phyloP scores from a whole-genome alignment of 2,797 vertebrate genomes.

The Gadopsis marmoratus region DNA sequence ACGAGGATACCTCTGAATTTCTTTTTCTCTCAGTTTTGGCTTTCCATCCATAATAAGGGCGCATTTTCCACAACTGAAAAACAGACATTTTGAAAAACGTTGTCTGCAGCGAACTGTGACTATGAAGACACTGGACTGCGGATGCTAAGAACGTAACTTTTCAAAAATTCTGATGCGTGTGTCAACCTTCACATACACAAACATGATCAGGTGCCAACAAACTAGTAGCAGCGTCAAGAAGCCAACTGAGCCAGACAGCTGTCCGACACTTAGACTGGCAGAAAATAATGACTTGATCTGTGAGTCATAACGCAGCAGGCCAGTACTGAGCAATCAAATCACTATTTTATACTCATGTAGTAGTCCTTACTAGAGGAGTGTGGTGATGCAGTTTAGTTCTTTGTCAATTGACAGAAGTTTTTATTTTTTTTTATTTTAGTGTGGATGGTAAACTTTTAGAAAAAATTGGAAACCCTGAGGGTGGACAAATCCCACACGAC shows the following conservation, averaged over 20 bases:
- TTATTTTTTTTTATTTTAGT: neutral
- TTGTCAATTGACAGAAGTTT: neutral
- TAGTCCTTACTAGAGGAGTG: neutral
- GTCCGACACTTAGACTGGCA: neutral
- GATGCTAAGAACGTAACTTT: neutral
- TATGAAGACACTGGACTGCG: neutral
- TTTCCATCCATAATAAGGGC: neutral
- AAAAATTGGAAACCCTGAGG: neutral
- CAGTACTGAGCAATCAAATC: neutral
- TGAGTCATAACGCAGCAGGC: neutral
- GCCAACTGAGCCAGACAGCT: neutral
- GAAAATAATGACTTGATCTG: neutral
- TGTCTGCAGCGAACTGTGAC: no score
- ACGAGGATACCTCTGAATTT: neutral
- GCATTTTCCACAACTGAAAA: slow-evolving; percentile 4
- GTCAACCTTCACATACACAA: neutral
- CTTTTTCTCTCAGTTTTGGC: neutral
- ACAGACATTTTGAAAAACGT: neutral
- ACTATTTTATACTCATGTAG: neutral
- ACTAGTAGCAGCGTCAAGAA: neutral
- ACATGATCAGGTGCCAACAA: neutral
- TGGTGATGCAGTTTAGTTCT: neutral
- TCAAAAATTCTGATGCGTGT: neutral
- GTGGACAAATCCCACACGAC: neutral
- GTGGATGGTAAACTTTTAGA: neutral